phyloP scores from a whole-genome alignment of 1,140 invertebrate species.

The Drosophila gunungcola region DNA sequence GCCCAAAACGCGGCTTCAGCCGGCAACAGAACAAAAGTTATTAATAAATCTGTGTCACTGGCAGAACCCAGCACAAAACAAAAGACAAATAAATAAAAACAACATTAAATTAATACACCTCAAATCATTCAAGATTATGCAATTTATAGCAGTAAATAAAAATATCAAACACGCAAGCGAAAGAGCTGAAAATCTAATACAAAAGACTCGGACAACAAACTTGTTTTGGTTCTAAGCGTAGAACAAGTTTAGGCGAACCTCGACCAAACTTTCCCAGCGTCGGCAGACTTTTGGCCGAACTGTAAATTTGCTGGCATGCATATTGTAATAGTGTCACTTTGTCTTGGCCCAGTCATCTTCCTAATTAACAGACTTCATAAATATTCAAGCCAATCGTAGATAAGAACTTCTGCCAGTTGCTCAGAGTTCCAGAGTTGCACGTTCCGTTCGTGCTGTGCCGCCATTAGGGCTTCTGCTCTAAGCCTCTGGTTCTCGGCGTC shows the following conservation, averaged over 20 bases:
- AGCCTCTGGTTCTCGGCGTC: constrained; percentile 19
- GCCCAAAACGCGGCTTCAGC: constrained; percentile 40
- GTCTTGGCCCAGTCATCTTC: constrained; percentile 46
- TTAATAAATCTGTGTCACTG: constrained; percentile 75
- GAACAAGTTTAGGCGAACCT: constrained; percentile 38
- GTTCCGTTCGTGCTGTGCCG: constrained; percentile 65
- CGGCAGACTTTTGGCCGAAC: constrained; percentile 40
- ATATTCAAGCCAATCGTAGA: constrained; percentile 67
- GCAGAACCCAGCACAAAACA: constrained; percentile 23
- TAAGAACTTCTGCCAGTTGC: constrained; percentile 43
- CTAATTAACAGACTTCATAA: constrained; percentile 73
- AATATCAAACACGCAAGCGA: constrained; percentile 69
- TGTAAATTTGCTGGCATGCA: constrained; percentile 50
- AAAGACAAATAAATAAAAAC: constrained; percentile 3
- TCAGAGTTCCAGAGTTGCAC: constrained; percentile 46
- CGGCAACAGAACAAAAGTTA: constrained; percentile 42
- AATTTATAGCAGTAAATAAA: constrained; percentile 73
- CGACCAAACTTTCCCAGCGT: constrained; percentile 59
- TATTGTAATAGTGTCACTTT: constrained; percentile 61
- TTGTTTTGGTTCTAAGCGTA: constrained; percentile 60
- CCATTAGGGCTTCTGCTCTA: constrained; percentile 47
- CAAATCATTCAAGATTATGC: constrained; percentile 65
- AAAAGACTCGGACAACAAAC: constrained; percentile 46
- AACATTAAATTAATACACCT: constrained; percentile 50
- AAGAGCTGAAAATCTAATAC: constrained; percentile 12